phyloP scores from a whole-genome alignment of 2,113 vertebrate species.

The Urocynchramus pylzowi region DNA sequence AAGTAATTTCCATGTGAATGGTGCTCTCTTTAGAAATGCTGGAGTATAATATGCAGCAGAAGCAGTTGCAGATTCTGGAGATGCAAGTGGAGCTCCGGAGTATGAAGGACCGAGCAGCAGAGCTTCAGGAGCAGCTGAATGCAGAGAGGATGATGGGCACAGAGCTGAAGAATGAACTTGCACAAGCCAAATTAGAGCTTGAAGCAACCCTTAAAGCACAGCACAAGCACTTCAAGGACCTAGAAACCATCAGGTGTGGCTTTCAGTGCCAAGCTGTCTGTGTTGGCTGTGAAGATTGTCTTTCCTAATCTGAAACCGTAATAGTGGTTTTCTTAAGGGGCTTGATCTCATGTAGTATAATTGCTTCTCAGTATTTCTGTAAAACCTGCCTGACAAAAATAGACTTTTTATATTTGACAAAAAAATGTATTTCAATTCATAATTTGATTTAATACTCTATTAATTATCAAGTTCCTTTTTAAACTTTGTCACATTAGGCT shows the following conservation, averaged over 20 bases:
- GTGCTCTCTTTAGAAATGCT: slow-evolving; percentile 53
- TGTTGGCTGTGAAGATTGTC: not conserved
- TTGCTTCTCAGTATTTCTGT: not conserved
- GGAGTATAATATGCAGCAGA: slow-evolving; percentile 68
- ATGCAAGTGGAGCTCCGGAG: slow-evolving; percentile 72
- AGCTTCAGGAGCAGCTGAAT: slow-evolving; percentile 74
- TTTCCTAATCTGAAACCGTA: not conserved
- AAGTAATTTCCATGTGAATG: not conserved
- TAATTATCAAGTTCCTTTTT: not conserved
- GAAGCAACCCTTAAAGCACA: slow-evolving; percentile 87
- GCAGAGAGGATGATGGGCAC: slow-evolving; percentile 73
- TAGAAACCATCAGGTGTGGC: slow-evolving; percentile 86
- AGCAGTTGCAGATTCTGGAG: slow-evolving; percentile 71
- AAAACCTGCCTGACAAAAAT: not conserved
- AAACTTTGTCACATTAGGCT: not conserved
- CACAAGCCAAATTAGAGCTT: slow-evolving; percentile 87
- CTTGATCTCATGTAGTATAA: not conserved
- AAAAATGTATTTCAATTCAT: not conserved
- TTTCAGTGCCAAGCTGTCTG: not conserved
- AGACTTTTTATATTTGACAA: not conserved
- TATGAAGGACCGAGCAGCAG: slow-evolving; percentile 61
- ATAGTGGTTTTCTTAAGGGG: not conserved
- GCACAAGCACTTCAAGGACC: slow-evolving; percentile 88
- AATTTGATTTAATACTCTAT: not conserved
- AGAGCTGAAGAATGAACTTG: slow-evolving; percentile 85